phyloP scores from a whole-genome alignment of 1,140 invertebrate genomes.

The Choristoneura fumiferana region DNA sequence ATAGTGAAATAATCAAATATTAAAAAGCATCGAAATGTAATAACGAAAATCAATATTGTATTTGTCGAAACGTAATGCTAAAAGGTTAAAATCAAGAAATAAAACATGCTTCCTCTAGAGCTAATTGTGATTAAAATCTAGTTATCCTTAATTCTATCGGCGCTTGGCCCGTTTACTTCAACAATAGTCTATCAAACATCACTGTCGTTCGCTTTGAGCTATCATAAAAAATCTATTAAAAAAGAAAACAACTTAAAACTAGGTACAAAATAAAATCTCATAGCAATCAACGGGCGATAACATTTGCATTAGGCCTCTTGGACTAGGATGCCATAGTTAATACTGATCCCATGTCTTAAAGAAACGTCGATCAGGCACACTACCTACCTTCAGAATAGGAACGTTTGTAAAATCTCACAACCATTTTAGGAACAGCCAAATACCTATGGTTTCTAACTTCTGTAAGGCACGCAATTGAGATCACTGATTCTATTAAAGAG shows the following conservation, averaged over 20 bases:
- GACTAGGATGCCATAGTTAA: no score
- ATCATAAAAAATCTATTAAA: conserved; percentile 54
- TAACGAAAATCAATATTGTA: conserved; percentile 33
- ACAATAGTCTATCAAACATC: conserved; percentile 62
- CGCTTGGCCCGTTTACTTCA: conserved; percentile 63
- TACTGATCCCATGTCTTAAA: no score
- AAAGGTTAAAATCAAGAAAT: conserved; percentile 60
- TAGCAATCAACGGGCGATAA: conserved; percentile 25
- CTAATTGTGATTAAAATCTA: conserved; percentile 41
- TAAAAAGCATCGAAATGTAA: conserved; percentile 49
- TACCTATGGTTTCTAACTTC: neutral
- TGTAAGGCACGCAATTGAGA: neutral
- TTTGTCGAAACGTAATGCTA: conserved; percentile 38
- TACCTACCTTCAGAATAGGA: no score
- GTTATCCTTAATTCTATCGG: conserved; percentile 38
- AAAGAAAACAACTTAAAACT: conserved; percentile 36
- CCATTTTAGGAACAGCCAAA: neutral
- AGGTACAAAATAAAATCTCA: conserved; percentile 37
- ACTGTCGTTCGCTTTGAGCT: conserved; percentile 65
- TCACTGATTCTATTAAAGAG: neutral
- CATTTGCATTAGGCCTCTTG: neutral
- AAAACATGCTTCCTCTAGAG: conserved; percentile 64
- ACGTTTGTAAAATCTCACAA: no score
- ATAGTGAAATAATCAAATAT: conserved; percentile 52
- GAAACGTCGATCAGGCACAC: no score